Conservation (phyloP, 2,797 vertebrate species). For the Masticophis lateralis region DNA sequence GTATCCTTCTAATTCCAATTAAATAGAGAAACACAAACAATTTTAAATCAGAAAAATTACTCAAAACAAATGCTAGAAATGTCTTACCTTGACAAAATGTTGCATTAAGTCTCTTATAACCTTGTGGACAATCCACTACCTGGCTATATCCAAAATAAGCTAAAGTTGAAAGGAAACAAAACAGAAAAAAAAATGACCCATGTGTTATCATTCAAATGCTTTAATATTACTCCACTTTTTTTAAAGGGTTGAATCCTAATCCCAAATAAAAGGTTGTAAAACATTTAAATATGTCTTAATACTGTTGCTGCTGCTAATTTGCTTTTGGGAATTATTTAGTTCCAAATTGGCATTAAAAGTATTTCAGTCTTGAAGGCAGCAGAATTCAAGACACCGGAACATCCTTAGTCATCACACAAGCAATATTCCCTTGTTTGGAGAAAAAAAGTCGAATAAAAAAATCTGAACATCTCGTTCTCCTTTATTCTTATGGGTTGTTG, state of each 20-base stretch:
- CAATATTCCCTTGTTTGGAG: conserved; percentile 13
- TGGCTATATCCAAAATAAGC: conserved; percentile 79
- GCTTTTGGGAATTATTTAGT: background rate
- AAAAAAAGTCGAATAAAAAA: conserved; percentile 48
- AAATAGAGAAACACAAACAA: background rate
- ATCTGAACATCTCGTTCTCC: conserved; percentile 26
- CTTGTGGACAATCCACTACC: conserved; percentile 87
- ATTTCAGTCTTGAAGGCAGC: background rate
- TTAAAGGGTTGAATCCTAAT: background rate
- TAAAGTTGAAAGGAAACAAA: conserved; percentile 58
- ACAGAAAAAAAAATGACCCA: conserved; percentile 7
- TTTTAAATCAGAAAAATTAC: conserved; percentile 1
- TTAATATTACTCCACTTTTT: background rate
- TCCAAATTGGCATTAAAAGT: background rate
- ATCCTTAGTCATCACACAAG: conserved; percentile 18
- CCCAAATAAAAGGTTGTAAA: background rate
- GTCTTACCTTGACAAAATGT: conserved; percentile 91
- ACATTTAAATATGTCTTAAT: background rate
- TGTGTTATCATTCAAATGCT: background rate
- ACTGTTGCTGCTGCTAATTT: background rate
- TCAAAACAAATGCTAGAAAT: conserved; percentile 4
- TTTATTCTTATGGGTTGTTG: conserved; percentile 28
- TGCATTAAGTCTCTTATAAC: conserved; percentile 90
- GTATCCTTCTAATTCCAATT: background rate
- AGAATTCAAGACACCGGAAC: conserved; percentile 33